These are phyloP conservation scores for Agriopis leucophaearia DNA, from an alignment of 2,888 invertebrate genomes.

Conservation along the genomic window DNA sequence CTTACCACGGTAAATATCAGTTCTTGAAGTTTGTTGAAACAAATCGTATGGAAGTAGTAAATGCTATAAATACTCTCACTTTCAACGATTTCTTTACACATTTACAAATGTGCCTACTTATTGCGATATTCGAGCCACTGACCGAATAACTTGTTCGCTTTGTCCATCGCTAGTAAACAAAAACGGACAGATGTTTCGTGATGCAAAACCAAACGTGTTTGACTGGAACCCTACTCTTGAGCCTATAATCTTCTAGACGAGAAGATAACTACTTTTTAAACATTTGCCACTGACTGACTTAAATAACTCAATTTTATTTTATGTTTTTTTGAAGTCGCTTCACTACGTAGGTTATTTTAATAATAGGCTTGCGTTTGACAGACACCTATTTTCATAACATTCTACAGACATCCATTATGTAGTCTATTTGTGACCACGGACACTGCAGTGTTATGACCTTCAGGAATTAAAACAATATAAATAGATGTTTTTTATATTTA, in stretches of 20 bases:
- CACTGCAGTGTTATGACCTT: too few species aligned
- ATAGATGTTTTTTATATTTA: too few species aligned
- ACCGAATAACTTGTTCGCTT: slow-evolving; percentile 16
- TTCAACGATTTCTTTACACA: neutral
- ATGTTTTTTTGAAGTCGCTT: neutral
- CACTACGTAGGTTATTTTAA: neutral
- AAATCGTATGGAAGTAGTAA: neutral
- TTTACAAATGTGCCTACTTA: neutral
- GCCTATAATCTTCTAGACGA: slow-evolving; percentile 11
- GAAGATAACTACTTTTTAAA: slow-evolving; percentile 25
- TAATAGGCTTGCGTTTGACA: too few species aligned
- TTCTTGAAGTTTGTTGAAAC: too few species aligned
- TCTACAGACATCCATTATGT: too few species aligned
- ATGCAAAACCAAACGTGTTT: slow-evolving; percentile 46
- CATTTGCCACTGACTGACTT: slow-evolving; percentile 7
- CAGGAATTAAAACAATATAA: too few species aligned
- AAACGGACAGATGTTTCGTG: slow-evolving; percentile 49
- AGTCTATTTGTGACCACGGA: too few species aligned
- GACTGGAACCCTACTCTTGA: slow-evolving; percentile 19
- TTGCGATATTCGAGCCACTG: slow-evolving; percentile 13
- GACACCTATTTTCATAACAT: too few species aligned
- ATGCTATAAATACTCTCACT: too few species aligned
- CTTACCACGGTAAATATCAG: too few species aligned
- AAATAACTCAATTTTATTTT: slow-evolving; percentile 11
- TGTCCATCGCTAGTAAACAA: slow-evolving; percentile 33